These are phyloP conservation scores for Chloroceryle inda DNA, from an alignment of 2,797 vertebrate species.

Conservation along the genomic window DNA sequence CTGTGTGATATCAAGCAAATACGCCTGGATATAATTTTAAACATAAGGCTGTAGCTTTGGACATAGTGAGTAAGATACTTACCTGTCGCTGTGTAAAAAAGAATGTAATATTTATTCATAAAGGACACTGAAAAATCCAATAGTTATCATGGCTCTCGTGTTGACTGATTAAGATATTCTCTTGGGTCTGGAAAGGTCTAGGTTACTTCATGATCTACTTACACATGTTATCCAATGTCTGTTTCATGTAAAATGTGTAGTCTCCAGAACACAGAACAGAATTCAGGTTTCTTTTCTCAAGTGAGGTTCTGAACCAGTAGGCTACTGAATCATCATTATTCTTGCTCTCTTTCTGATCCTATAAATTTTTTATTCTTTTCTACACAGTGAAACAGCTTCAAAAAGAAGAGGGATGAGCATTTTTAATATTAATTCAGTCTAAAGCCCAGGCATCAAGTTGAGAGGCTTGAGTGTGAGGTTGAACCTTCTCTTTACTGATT, in stretches of 20 bases:
- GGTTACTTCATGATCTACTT: background rate
- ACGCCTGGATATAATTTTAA: background rate
- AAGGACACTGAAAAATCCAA: background rate
- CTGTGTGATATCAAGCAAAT: background rate
- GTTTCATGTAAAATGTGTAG: slow-evolving; percentile 29
- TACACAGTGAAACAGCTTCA: background rate
- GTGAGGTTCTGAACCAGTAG: slow-evolving; percentile 5
- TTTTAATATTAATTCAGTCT: background rate
- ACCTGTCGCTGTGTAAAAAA: background rate
- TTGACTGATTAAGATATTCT: background rate
- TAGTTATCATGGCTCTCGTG: background rate
- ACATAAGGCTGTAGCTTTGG: background rate
- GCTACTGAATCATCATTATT: background rate
- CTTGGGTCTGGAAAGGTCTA: background rate
- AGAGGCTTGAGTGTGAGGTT: background rate
- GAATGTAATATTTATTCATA: background rate
- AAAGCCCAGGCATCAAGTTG: background rate
- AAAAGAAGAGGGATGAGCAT: background rate
- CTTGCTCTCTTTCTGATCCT: background rate
- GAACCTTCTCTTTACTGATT: background rate
- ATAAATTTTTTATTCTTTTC: slow-evolving; percentile 21
- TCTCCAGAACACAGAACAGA: background rate
- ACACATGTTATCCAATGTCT: background rate
- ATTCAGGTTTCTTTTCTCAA: background rate
- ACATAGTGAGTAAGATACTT: background rate